These are phyloP conservation scores for Plemyria rubiginata DNA, from an alignment of 2,888 invertebrate genomes.

Conservation along the genomic window DNA sequence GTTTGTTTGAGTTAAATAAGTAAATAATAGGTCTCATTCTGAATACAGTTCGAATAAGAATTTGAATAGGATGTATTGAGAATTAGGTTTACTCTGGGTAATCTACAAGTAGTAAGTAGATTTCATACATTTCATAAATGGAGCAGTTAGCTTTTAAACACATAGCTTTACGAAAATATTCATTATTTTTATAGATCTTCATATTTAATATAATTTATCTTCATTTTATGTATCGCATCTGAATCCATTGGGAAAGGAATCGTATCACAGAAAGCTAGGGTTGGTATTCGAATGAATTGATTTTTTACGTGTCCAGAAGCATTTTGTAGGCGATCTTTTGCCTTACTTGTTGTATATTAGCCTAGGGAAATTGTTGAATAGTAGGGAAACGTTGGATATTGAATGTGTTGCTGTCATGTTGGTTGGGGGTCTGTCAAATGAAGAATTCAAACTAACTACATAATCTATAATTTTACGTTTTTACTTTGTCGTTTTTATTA, in stretches of 20 bases:
- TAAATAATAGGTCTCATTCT: conserved; percentile 24
- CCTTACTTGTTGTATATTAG: conserved; percentile 44
- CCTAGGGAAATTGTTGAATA: conserved; percentile 41
- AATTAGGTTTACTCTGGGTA: conserved; percentile 27
- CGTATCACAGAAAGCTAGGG: conserved; percentile 18
- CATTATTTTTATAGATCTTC: conserved; percentile 38
- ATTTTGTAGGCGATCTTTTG: conserved; percentile 41
- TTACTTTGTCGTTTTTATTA: too few species aligned
- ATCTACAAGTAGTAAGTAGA: conserved; percentile 30
- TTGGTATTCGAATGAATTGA: conserved; percentile 25
- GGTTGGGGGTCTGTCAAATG: conserved; percentile 34
- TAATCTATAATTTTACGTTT: too few species aligned
- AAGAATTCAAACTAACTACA: conserved; percentile 11
- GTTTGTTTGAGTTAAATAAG: conserved; percentile 32
- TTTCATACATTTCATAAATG: conserved; percentile 32
- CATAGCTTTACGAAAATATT: conserved; percentile 34
- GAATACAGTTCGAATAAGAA: conserved; percentile 7
- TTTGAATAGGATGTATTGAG: conserved; percentile 19
- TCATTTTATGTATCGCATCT: conserved; percentile 18
- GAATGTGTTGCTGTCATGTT: conserved; percentile 30
- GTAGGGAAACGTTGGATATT: conserved; percentile 38
- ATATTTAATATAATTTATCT: conserved; percentile 35
- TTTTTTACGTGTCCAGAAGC: conserved; percentile 35
- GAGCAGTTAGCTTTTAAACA: conserved; percentile 30
- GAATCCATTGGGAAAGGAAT: conserved; percentile 22